Base-by-base conservation (phyloP, 1,140 invertebrate genomes). In the Hylyphantes graminicola region DNA sequence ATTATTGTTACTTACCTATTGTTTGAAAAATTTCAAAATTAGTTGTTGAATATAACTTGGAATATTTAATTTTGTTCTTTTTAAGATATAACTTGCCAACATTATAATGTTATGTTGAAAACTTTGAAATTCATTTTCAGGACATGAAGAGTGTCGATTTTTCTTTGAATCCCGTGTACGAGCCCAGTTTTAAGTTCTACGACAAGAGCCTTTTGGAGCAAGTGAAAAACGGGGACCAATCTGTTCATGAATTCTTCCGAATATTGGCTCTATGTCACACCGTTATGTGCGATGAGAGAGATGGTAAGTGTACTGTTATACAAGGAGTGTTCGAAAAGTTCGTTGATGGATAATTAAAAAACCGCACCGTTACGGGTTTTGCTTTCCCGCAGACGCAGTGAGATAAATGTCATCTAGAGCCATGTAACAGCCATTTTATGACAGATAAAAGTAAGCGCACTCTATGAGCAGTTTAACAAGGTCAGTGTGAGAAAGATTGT, bases 231-330 rank as follows among this genome's bases (percentile, higher is more conserved):
- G 89, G 90, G 8, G 93, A 97, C 87, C 89, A 91, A 35, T 92
- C 95, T 87, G 93, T 94, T 48, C 93, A 95, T 87, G 93, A 93
- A 87, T 98, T 98, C 91, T 99, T 98, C 91, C 92, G 95, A 63
- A 90, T 98, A 53, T 90, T 99, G 59, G 94, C 96, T 5, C 90
- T 98, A 2, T 99, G 97, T 89, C 97, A 99, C 89, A 99, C 97
- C 6, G 97, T 99, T n/a, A 98, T 98, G 97, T 94, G 96, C 0
- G 97, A 98, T 75, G 93, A 95, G 81, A 96, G 95, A 88, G 93
- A 94, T 79, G 96, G 95, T 87, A 92, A 92, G 86, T 35, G 35
- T 35, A 35, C 35, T 35, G 2, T 35, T 35, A 35, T 35, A 35
- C 5, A 35, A 5, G n/a, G n/a, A n/a, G n/a, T n/a, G n/a, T n/a